Conservation (phyloP, 2,797 vertebrate species). For the Salarias fasciatus region DNA sequence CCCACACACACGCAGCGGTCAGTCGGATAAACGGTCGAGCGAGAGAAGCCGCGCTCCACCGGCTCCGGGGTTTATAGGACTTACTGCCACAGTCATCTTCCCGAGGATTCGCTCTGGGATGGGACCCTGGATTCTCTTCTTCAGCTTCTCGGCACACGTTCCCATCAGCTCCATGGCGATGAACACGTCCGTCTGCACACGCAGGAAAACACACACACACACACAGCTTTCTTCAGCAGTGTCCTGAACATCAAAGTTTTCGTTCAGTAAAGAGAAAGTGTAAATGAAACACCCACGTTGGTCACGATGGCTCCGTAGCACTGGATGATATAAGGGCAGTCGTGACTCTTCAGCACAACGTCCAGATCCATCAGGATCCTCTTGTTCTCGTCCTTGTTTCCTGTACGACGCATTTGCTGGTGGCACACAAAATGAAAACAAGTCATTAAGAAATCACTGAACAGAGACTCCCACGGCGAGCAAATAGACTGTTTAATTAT, state of each 20-base stretch:
- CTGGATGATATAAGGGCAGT: slow-evolving; percentile 97
- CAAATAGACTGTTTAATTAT: slow-evolving; percentile 39
- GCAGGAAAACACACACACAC: slow-evolving; percentile 15
- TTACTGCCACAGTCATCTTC: slow-evolving; percentile 96
- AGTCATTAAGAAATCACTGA: slow-evolving; percentile 20
- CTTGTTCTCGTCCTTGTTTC: slow-evolving; percentile 96
- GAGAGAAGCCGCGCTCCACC: not conserved
- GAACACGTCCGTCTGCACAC: slow-evolving; percentile 91
- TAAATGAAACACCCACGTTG: slow-evolving; percentile 81
- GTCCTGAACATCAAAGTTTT: too few species aligned
- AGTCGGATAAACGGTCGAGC: not conserved
- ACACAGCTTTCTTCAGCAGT: slow-evolving; percentile 4
- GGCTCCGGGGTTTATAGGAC: slow-evolving; percentile 34
- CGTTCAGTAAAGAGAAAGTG: not conserved
- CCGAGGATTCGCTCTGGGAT: slow-evolving; percentile 95
- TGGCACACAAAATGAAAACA: slow-evolving; percentile 40
- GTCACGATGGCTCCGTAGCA: slow-evolving; percentile 97
- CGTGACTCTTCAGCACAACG: slow-evolving; percentile 95
- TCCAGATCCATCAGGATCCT: slow-evolving; percentile 96
- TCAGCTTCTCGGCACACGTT: slow-evolving; percentile 95
- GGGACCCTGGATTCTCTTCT: slow-evolving; percentile 95
- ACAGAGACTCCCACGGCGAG: slow-evolving; percentile 22
- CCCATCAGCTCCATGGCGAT: slow-evolving; percentile 99
- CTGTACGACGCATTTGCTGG: slow-evolving; percentile 96
- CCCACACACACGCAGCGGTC: not conserved